Evolutionary conservation across 2,797 vertebrate genomes (phyloP).

Genomic region (Pipistrellus pygmaeus): DNA sequence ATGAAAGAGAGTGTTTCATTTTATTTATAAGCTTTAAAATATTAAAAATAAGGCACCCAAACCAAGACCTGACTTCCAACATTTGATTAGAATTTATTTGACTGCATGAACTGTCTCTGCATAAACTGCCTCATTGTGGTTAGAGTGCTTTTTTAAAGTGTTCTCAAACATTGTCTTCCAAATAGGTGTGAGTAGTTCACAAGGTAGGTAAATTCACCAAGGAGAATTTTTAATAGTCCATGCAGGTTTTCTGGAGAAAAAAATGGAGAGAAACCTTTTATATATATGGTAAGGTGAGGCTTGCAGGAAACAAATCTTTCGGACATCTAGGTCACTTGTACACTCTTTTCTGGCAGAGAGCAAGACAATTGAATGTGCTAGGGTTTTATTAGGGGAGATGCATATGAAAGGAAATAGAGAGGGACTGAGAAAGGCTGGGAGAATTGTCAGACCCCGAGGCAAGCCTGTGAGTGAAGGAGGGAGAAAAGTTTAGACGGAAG

Average conservation of each 20-base stretch:
- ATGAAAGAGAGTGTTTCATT: slow-evolving; percentile 66
- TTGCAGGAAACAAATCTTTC: slow-evolving; percentile 6
- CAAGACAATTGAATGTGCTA: not conserved
- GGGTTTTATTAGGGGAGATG: not conserved
- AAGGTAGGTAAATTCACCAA: slow-evolving; percentile 40
- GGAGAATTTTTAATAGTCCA: slow-evolving; percentile 26
- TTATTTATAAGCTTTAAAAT: slow-evolving; percentile 72
- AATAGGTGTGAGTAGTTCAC: slow-evolving; percentile 15
- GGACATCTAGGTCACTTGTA: not conserved
- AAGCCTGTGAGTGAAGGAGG: not conserved
- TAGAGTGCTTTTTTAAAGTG: slow-evolving; percentile 15
- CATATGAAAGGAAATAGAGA: slow-evolving; percentile 15
- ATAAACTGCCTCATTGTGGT: slow-evolving; percentile 36
- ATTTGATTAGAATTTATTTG: slow-evolving; percentile 63
- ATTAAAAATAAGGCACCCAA: slow-evolving; percentile 65
- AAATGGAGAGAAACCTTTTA: slow-evolving; percentile 36
- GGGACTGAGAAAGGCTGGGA: not conserved
- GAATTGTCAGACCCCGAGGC: not conserved
- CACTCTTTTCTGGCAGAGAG: not conserved
- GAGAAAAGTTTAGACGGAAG: not conserved
- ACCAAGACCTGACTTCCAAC: slow-evolving; percentile 56
- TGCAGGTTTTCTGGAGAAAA: slow-evolving; percentile 40
- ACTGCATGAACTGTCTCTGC: not conserved
- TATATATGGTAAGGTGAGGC: not conserved
- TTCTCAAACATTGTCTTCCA: slow-evolving; percentile 49